These are phyloP conservation scores for Thalpophila matura DNA, from an alignment of 2,888 invertebrate species.

Conservation along the genomic window DNA sequence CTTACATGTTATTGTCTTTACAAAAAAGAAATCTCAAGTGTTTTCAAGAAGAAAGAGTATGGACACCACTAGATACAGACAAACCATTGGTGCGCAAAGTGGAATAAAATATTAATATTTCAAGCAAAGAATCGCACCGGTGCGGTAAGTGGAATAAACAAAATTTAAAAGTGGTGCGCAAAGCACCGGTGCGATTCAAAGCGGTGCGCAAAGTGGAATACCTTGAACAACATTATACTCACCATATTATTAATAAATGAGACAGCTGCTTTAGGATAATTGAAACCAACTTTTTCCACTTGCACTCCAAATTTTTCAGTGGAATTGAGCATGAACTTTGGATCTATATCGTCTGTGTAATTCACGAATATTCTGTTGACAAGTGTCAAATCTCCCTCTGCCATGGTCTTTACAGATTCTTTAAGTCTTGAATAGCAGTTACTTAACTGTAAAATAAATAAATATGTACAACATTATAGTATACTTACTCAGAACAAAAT, in stretches of 20 bases:
- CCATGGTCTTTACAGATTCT: background rate
- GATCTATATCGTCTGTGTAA: slow-evolving; percentile 65
- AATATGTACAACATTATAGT: too few relatives aligned
- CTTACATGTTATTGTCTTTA: background rate
- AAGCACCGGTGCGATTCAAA: too few relatives aligned
- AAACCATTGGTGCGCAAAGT: background rate
- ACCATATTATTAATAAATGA: slow-evolving; percentile 77
- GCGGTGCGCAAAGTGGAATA: too few relatives aligned
- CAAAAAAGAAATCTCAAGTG: background rate
- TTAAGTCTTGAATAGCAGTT: slow-evolving; percentile 14
- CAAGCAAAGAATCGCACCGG: too few relatives aligned
- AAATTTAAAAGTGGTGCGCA: too few relatives aligned
- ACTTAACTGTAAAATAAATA: slow-evolving; percentile 26
- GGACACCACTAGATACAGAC: background rate
- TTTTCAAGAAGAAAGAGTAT: background rate
- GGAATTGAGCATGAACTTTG: slow-evolving; percentile 64
- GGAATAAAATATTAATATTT: too few relatives aligned
- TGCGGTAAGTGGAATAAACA: too few relatives aligned
- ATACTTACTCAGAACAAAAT: too few relatives aligned
- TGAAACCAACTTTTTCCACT: slow-evolving; percentile 73
- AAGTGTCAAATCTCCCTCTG: slow-evolving; percentile 50
- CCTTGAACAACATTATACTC: slow-evolving; percentile 35
- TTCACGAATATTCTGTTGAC: slow-evolving; percentile 75
- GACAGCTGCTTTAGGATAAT: slow-evolving; percentile 65
- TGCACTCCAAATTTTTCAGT: slow-evolving; percentile 65